Evolutionary conservation across 2,888 invertebrate genomes (phyloP).

Genomic region (Danaus chrysippus): DNA sequence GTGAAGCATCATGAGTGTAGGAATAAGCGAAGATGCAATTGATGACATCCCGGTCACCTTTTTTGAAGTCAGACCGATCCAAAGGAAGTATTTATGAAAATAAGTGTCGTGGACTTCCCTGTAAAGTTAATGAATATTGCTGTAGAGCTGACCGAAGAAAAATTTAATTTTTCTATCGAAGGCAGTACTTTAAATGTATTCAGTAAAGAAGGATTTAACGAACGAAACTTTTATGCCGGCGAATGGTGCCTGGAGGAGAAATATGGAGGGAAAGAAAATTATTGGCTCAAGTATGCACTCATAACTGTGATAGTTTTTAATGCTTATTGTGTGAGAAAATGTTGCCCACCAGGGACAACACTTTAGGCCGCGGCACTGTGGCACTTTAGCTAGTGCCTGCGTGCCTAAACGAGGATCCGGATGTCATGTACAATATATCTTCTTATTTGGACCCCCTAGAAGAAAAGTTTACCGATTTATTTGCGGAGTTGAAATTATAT

Average conservation of each 20-base stretch:
- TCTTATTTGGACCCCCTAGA: conserved; percentile 52
- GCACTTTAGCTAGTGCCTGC: conserved; percentile 53
- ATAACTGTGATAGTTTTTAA: conserved; percentile 50
- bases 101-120: conserved; percentile 53
- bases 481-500: conserved; percentile 44
- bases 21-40: conserved; percentile 39
- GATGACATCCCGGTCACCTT: conserved; percentile 38
- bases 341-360: conserved; percentile 78
- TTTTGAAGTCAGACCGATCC: conserved; percentile 40
- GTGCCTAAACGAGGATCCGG: conserved; percentile 48
- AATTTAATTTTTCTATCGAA: conserved; percentile 47
- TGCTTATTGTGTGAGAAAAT: conserved; percentile 72
- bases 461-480: conserved; percentile 37
- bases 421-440: conserved; percentile 51
- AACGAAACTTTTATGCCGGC: conserved; percentile 43
- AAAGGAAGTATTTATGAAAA: conserved; percentile 51
- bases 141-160: conserved; percentile 51
- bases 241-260: conserved; percentile 70
- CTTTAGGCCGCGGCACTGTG: conserved; percentile 54
- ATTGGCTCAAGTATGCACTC: conserved; percentile 60
- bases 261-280: conserved; percentile 37
- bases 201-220: conserved; percentile 38
- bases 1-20: conserved; percentile 53
- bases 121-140: conserved; percentile 58
- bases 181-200: conserved; percentile 48